Base-by-base conservation (phyloP, 2,888 invertebrate genomes). In the Limnephilus auricula region DNA sequence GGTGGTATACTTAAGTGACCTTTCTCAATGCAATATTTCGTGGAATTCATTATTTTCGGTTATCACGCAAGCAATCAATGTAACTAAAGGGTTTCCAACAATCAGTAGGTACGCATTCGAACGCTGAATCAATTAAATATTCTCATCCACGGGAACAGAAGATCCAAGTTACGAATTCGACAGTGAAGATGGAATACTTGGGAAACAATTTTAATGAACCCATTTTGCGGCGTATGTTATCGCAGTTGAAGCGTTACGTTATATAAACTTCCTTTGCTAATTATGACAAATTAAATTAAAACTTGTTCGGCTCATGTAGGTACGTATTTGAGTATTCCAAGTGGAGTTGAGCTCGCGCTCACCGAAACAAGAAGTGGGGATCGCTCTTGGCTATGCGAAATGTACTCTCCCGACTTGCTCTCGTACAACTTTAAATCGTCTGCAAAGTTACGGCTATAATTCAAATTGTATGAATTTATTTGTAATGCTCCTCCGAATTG, bases 391-490 rank as follows among this genome's bases (percentile, higher is more conserved):
- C 90, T 83, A 90, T 88, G 88, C 40, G 88, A 82, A 88, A 82
- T 88, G 90, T 85, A 90, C 80, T 90, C 86, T 84, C 30, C 45
- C 25, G 79, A 91, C 34, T 89, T 45, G 37, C 30, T 78, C 65
- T 90, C 40, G 82, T 34, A 92, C 91, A 92, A 92, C 92, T 92
- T 92, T 92, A 93, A 93, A 93, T 93, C 93, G 93, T 93, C 93
- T 93, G 90, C 93, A 91, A 93, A 93, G 91, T 93, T 93, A 80
- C 34, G 89, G 79, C 91, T 88, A 93, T 93, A 93, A 92, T 79
- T 93, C 93, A 91, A 93, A 92, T 91, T 92, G 90, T 90, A 90
- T 87, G 79, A 90, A 92, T 90, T 89, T 92, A 91, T 93, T 92
- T 91, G 90, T 85, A 90, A 90, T 91, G 91, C 87, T 90, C 83